These are phyloP conservation scores for Periparus ater DNA, from an alignment of 2,797 vertebrate species.

Conservation along the genomic window DNA sequence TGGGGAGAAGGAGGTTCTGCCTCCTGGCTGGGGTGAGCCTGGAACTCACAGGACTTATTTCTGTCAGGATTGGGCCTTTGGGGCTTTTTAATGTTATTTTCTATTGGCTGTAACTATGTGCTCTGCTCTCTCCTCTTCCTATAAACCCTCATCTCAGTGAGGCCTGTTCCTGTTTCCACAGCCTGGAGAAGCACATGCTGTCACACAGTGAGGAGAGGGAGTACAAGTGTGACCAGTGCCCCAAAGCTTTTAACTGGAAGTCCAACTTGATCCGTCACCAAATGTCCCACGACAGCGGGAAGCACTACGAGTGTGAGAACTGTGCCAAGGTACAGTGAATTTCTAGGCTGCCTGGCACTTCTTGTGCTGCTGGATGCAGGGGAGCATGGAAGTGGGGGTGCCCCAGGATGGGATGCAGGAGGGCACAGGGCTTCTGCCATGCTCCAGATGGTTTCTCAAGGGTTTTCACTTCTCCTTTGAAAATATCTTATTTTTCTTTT, in stretches of 20 bases:
- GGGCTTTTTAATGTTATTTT: neutral
- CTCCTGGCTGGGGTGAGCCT: neutral
- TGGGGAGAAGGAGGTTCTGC: neutral
- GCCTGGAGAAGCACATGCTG: constrained; percentile 93
- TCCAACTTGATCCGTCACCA: constrained; percentile 99
- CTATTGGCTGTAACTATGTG: neutral
- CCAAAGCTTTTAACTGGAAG: constrained; percentile 99
- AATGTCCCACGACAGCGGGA: constrained; percentile 99
- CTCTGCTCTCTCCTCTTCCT: neutral
- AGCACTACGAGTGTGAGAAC: constrained; percentile 99
- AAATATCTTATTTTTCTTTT: neutral
- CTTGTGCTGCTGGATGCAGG: neutral
- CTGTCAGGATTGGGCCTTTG: neutral
- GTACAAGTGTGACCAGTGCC: constrained; percentile 99
- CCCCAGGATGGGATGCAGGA: neutral
- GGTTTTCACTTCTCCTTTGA: neutral
- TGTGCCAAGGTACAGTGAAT: constrained; percentile 99
- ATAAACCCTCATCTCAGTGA: neutral
- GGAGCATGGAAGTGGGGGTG: neutral
- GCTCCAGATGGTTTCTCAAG: neutral
- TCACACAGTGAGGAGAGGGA: constrained; percentile 96
- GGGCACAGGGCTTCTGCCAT: fast-evolving
- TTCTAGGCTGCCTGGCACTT: constrained; percentile 69
- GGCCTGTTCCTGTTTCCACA: constrained; percentile 71
- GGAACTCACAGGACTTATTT: neutral